A percentile compares a stretch with the other conserved stretches of the same genome.
These are phyloP conservation scores for Solea senegalensis DNA, from an alignment of 2,113 vertebrate species.

Conservation along the genomic window DNA sequence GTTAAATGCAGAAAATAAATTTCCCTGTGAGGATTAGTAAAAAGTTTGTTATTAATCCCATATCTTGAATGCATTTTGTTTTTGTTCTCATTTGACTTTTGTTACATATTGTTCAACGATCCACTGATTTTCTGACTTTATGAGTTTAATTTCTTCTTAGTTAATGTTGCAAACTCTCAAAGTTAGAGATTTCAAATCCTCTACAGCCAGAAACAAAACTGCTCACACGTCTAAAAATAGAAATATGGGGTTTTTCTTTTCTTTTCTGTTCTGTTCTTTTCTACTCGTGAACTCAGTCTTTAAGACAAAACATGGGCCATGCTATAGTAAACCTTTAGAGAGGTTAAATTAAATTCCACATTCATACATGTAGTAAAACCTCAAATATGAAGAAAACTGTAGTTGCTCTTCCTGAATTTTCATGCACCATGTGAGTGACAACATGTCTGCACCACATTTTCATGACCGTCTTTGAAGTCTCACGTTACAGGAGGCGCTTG, in stretches of 20 bases:
- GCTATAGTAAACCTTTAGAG: not conserved
- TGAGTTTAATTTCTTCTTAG: too few relatives aligned
- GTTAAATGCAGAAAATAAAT: too few relatives aligned
- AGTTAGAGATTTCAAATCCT: too few relatives aligned
- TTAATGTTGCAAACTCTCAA: too few relatives aligned
- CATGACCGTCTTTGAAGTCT: conserved; percentile 49
- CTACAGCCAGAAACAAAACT: not conserved
- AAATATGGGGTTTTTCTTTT: not conserved
- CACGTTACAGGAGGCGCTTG: conserved; percentile 56
- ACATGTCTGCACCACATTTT: conserved; percentile 52
- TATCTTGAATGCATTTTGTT: too few relatives aligned
- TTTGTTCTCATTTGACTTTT: too few relatives aligned
- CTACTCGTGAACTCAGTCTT: not conserved
- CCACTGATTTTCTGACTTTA: too few relatives aligned
- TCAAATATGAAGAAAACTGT: conserved; percentile 2
- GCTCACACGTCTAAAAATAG: not conserved
- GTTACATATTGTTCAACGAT: too few relatives aligned
- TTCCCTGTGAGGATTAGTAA: too few relatives aligned
- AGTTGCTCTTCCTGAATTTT: conserved; percentile 21
- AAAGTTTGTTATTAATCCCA: too few relatives aligned
- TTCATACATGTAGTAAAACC: not conserved
- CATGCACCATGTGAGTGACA: conserved; percentile 19
- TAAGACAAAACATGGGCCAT: not conserved
- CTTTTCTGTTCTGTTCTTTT: not conserved
- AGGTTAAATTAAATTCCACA: not conserved